These are phyloP conservation scores for Drosophila quinaria DNA, from an alignment of 2,888 invertebrate species.

Conservation along the genomic window DNA sequence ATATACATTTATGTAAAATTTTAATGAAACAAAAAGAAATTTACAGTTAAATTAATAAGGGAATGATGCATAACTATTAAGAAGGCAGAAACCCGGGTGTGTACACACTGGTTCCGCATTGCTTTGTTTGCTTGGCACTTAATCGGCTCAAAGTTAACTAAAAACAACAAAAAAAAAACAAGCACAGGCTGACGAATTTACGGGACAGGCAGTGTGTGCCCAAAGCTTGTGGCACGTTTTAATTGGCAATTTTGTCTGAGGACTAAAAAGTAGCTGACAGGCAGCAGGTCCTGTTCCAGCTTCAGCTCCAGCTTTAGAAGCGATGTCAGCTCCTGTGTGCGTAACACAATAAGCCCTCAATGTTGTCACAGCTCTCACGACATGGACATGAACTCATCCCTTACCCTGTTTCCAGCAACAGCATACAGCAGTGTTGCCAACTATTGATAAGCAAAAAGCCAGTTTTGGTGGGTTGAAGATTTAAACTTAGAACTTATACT, in stretches of 20 bases:
- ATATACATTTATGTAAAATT: neutral
- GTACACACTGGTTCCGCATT: constrained; percentile 21
- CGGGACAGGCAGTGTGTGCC: constrained; percentile 30
- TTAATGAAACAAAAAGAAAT: constrained; percentile 41
- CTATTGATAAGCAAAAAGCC: too few species aligned
- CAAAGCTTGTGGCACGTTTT: constrained; percentile 77
- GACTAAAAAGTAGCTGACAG: constrained; percentile 71
- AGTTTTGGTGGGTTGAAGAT: too few species aligned
- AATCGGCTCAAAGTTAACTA: constrained; percentile 79
- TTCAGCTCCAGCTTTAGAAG: constrained; percentile 5
- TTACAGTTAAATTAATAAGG: constrained; percentile 66
- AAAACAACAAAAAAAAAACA: constrained; percentile 19
- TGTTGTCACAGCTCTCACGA: constrained; percentile 53
- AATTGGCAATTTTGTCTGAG: constrained; percentile 74
- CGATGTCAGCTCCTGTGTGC: constrained; percentile 37
- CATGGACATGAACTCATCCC: constrained; percentile 49
- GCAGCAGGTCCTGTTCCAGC: constrained; percentile 24
- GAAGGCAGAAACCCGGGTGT: constrained; percentile 16
- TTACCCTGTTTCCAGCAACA: neutral
- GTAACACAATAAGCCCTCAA: constrained; percentile 74
- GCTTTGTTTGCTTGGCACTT: constrained; percentile 73
- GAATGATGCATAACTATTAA: constrained; percentile 43
- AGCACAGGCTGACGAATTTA: constrained; percentile 21
- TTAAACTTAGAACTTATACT: too few species aligned
- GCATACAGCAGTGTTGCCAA: neutral